Evolutionary conservation across 2,888 invertebrate genomes (phyloP), one percentile per base, ranked within the genome.

Genomic region (Noctua pronuba): DNA sequence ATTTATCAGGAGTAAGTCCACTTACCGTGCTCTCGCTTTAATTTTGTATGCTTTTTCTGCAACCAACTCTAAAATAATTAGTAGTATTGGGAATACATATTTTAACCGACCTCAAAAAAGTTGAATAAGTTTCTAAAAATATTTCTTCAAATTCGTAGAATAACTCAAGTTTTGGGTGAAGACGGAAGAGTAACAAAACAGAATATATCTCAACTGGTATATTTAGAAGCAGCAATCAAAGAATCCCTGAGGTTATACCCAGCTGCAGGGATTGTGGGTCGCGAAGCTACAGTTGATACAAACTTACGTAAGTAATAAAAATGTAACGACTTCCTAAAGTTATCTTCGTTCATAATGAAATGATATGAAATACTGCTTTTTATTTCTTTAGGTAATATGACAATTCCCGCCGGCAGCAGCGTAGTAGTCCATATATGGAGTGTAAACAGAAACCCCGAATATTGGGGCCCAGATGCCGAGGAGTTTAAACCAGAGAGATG

Each of bases 1-100:
- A 77, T 88, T 52, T 85, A 72, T 76, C n/a, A 83, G 1, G 89
- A 89, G 89, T 89, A 68, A 83, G 82, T 81, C 24, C 6, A 18
- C 21, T 35, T 70, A 31, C 21, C 31, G 10, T 75, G 65, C 18
- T 21, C 31, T 35, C 1, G 11, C 21, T 35, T 62, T 35, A 1
- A 62, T 21, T 35, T 35, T 62, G 1, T 0, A 62, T 28, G 58
- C 1, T 31, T 31, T 58, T 60, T 60, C 28, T 31, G 58, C 16
- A 28, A 2, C 18, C 58, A 28, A 28, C 18, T 60, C 8, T n/a
- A n/a, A 18, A 60, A 28, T 0, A 58, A 7, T 28, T 8, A 16
- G 28, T 31, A 10, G 60, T 10, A 35, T 35, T 21, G 10, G 18
- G 18, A 60, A 60, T 10, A 31, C 4, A 21, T 21, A 31, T 60